Evolutionary conservation across 2,888 invertebrate genomes (phyloP), one percentile per base, ranked within the genome.

Genomic region (Drosophila heteroneura): DNA sequence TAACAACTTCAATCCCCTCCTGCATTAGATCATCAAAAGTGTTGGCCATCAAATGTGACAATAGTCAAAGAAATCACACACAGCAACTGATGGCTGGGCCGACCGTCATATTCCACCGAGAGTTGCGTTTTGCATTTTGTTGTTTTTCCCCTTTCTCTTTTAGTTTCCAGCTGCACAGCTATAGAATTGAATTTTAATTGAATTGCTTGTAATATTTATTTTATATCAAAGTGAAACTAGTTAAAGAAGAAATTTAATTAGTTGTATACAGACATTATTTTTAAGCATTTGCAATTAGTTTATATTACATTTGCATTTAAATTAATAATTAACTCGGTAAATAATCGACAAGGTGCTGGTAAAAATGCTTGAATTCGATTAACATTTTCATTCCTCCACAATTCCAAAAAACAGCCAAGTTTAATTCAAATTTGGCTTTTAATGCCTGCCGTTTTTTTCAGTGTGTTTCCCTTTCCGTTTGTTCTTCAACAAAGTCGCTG

Each of bases 1-100:
- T 44, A 12, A 26, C 26, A 30, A 28, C 37, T 49, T 14, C 37
- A 47, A 16, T 54, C 32, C 57, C 53, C 33, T 16, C 19, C 47
- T n/a, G 65, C 66, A 82, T 82, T 81, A 76, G 81, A 86, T 84
- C 81, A 86, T 81, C 86, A 86, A 76, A 86, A 82, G 89, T 83
- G 86, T 88, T 84, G 79, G 73, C 85, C 82, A 78, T 88, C 85
- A 88, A 82, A 85, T 88, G 78, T 85, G 83, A 85, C 85, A 87
- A 88, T 87, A 65, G 76, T 59, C 74, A 63, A 63, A 39, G 71
- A 73, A 75, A 52, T 54, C 68, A 52, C 26, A n/a, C 54, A 60
- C 64, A 70, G 33, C 68, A 58, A 62, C 56, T 52, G 39, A 5
- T 33, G 3, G 26, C 28, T 47, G 12, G 19, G 4, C 58, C 9